Conservation (phyloP, 1,140 invertebrate genomes). For the Scaptodrosophila lebanonensis region DNA sequence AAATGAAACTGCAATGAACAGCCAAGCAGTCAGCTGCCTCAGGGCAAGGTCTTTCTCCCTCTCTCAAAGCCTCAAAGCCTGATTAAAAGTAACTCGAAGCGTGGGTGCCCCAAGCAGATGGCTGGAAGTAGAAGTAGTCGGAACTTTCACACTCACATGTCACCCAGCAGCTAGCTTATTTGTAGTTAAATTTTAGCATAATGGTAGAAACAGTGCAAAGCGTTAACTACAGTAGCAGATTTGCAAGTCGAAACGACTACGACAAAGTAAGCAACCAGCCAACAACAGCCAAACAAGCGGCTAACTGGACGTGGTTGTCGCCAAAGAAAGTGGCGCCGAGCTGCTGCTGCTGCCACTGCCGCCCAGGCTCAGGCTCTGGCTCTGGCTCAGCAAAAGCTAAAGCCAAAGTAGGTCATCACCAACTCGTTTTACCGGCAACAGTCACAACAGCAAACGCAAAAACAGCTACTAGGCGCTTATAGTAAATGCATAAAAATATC, state of each 20-base stretch:
- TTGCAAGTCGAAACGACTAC: no score
- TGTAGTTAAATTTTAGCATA: constrained; percentile 37
- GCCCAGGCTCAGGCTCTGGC: constrained; percentile 18
- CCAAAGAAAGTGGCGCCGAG: constrained; percentile 65
- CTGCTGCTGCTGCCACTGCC: constrained; percentile 10
- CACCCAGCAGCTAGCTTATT: constrained; percentile 38
- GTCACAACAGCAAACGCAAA: constrained; percentile 11
- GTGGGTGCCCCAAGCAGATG: no score
- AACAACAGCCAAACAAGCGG: no score
- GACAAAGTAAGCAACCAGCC: constrained; percentile 60
- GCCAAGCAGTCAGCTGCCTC: no score
- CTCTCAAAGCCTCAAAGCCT: no score
- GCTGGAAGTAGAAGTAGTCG: no score
- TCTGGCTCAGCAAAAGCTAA: no score
- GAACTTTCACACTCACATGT: constrained; percentile 49
- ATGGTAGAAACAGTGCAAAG: constrained; percentile 36
- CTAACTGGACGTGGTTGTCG: no score
- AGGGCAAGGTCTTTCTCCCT: no score
- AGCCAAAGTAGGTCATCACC: constrained; percentile 57
- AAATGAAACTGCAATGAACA: no score
- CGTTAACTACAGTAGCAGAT: not conserved
- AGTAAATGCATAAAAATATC: constrained; percentile 55
- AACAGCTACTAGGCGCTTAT: constrained; percentile 28
- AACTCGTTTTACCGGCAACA: constrained; percentile 59
- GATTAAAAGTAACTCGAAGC: no score